Evolutionary conservation across 1,140 invertebrate species (phyloP).

Genomic region (Druon quercuslanigerum): DNA sequence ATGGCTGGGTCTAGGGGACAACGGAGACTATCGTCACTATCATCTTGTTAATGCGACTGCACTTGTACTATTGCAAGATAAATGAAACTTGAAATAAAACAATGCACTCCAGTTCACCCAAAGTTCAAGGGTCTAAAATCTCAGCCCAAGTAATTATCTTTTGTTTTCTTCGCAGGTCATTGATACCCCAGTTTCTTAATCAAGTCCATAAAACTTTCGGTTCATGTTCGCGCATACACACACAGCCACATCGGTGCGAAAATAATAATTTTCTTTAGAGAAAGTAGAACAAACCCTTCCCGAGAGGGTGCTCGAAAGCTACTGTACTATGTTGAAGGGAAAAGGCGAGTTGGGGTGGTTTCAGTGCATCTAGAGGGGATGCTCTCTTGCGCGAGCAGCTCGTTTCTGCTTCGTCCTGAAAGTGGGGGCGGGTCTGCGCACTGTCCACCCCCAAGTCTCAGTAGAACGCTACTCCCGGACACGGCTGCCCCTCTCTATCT

Average conservation of each 20-base stretch:
- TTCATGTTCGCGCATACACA: conserved; percentile 32
- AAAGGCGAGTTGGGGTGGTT: conserved; percentile 63
- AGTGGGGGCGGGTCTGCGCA: conserved; percentile 75
- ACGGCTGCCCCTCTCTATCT: conserved; percentile 55
- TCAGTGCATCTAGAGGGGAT: conserved; percentile 62
- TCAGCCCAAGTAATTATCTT: neutral
- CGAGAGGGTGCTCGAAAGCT: conserved; percentile 70
- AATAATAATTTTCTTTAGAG: conserved; percentile 29
- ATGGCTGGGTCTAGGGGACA: conserved; percentile 3
- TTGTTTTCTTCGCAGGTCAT: neutral
- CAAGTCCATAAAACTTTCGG: conserved; percentile 2
- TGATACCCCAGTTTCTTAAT: conserved; percentile 3
- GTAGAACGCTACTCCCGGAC: conserved; percentile 60
- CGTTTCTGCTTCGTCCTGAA: conserved; percentile 66
- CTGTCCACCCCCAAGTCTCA: conserved; percentile 70
- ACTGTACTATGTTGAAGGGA: conserved; percentile 73
- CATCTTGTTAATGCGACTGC: conserved; percentile 6
- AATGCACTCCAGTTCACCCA: conserved; percentile 5
- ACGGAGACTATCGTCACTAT: neutral
- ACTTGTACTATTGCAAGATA: neutral
- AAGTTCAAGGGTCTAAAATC: neutral
- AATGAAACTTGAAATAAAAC: neutral
- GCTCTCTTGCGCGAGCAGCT: conserved; percentile 65
- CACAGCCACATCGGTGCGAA: conserved; percentile 43
- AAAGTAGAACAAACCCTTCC: conserved; percentile 60